Evolutionary conservation across 2,797 vertebrate species (phyloP), one percentile per base, ranked within the genome.

Genomic region (Syndactyla subalaris): DNA sequence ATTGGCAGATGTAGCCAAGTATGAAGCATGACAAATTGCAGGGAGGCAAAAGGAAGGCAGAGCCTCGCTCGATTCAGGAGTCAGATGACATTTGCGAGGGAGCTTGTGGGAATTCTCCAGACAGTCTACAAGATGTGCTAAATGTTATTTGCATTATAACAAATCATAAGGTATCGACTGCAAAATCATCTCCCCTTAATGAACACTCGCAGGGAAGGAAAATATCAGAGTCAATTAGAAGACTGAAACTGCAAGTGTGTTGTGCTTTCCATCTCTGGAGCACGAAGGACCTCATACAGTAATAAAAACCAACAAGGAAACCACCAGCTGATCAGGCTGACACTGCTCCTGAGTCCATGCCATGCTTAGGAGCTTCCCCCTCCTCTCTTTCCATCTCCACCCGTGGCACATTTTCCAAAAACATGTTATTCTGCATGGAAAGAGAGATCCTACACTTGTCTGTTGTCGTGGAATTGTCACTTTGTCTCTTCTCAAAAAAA

Each of bases 21-120:
- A 90, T 97, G 94, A 98, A 96, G 95, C 95, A 86, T 78, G 74
- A 92, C 77, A 97, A 97, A 96, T 96, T 96, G 84, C 96, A 93
- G 93, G 83, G 72, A 93, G 93, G 87, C 22, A 76, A 77, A 93
- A 94, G 94, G 80, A 95, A 97, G 94, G 91, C 87, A 94, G 79
- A 8, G 72, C 82, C 91, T 72, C 89, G 11, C 73, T 89, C 85
- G 21, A 24, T 36, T 88, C 83, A 91, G 70, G 88, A 96, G 84
- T 48, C 80, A 96, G 84, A 67, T 96, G 94, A 92, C 86, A 95
- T 97, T 97, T 98, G 96, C 88, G 58, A 46, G 86, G 86, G 92
- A 96, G 85, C 92, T 93, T 91, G 63, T 65, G 92, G 81, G 97
- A 97, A 97, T 96, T 93, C 96, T 96, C 87, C 94, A 94, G 76